These are phyloP conservation scores for Capitella teleta DNA, from an alignment of 1,140 invertebrate species.

Conservation along the genomic window DNA sequence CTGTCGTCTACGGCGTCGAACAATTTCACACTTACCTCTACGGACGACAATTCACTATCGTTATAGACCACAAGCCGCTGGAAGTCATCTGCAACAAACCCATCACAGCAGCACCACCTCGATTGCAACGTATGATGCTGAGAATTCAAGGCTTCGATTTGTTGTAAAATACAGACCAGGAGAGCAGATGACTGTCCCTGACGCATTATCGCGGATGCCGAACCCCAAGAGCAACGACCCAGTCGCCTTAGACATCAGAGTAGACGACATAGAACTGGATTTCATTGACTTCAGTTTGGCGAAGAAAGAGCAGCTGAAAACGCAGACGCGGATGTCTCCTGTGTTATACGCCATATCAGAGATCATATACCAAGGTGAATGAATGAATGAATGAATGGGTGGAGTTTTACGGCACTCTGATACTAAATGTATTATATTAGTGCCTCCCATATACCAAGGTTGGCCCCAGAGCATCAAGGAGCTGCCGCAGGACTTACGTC, in stretches of 20 bases:
- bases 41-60: conserved; percentile 5
- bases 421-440: too few species aligned
- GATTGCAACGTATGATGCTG: conserved; percentile 41
- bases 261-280: not conserved
- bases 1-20: conserved; percentile 7
- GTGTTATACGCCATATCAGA: not conserved
- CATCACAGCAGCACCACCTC: conserved; percentile 28
- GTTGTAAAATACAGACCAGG: conserved; percentile 31
- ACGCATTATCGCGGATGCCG: conserved; percentile 14
- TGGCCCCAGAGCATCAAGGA: conserved; percentile 34
- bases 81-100: conserved; percentile 37
- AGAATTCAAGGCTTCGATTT: conserved; percentile 40
- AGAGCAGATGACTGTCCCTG: conserved; percentile 39
- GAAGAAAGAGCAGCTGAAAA: too few species aligned
- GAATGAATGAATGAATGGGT: not conserved
- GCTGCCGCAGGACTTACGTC: conserved; percentile 17
- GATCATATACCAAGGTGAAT: not conserved
- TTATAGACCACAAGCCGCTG: conserved; percentile 17
- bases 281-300: too few species aligned
- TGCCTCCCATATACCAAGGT: conserved; percentile 24
- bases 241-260: not conserved
- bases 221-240: not conserved
- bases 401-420: not conserved
- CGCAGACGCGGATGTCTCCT: too few species aligned
- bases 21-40: conserved; percentile 6